Percentiles rank a stretch among this genome's conserved stretches.
Evolutionary conservation across 37 sponge, comb jelly and placozoan species (phyloP).

Genomic region (Beroe ovata): DNA sequence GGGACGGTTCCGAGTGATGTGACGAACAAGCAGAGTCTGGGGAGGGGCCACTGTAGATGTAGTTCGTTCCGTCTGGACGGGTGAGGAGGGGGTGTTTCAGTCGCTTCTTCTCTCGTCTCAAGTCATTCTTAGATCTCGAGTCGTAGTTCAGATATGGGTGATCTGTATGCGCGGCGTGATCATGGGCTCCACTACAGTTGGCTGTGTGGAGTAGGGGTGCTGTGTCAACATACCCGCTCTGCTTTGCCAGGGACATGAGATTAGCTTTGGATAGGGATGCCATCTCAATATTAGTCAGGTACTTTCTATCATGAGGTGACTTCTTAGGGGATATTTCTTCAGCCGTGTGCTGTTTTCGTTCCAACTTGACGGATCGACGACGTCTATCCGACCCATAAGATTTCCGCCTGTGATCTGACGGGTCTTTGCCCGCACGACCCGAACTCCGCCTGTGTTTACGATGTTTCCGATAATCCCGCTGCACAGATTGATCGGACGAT

Average conservation of each 20-base stretch:
- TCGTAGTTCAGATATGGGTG: conserved; percentile 36
- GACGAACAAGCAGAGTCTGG: background rate
- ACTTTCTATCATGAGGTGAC: conserved; percentile 37
- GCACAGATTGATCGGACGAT: background rate
- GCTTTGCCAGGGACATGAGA: background rate
- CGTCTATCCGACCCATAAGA: too few species aligned
- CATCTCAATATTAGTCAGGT: background rate
- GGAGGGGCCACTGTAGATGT: background rate
- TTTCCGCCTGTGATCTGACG: background rate
- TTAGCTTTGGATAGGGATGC: background rate
- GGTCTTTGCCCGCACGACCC: background rate
- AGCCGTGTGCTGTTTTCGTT: background rate
- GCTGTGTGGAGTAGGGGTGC: background rate
- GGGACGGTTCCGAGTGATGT: background rate
- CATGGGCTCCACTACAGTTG: background rate
- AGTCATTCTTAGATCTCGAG: conserved; percentile 22
- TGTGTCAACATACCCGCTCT: background rate
- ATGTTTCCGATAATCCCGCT: background rate
- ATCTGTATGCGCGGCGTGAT: background rate
- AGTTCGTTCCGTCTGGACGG: background rate
- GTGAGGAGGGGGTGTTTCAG: conserved; percentile 2
- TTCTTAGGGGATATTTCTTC: background rate
- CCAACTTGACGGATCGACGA: background rate
- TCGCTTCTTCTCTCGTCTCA: conserved; percentile 45
- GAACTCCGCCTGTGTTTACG: background rate